phyloP scores from a whole-genome alignment of 1,140 invertebrate species.

The Polypedilum vanderplanki region DNA sequence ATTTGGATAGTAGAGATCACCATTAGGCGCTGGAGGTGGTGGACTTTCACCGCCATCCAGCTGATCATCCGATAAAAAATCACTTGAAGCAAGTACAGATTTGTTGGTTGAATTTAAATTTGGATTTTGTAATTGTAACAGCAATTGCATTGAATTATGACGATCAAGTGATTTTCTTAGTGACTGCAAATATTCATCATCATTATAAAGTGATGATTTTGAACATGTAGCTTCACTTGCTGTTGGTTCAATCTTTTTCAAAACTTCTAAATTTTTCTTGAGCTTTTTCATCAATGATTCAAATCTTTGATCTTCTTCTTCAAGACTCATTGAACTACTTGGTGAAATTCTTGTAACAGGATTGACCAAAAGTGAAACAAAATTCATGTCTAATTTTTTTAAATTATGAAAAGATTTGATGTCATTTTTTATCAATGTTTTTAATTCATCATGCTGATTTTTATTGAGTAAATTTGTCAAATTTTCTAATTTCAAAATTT shows the following conservation, averaged over 20 bases:
- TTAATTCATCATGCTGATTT: constrained; percentile 35
- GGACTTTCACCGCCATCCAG: constrained; percentile 49
- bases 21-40: constrained; percentile 67
- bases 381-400: constrained; percentile 39
- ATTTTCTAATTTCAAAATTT: constrained; percentile 42
- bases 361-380: constrained; percentile 39
- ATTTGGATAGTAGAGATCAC: constrained; percentile 35
- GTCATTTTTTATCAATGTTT: constrained; percentile 36
- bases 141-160: constrained; percentile 42
- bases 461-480: constrained; percentile 35
- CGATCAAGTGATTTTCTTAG: constrained; percentile 39
- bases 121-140: constrained; percentile 42
- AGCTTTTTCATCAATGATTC: constrained; percentile 39
- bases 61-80: constrained; percentile 33
- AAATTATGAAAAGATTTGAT: constrained; percentile 39
- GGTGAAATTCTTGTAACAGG: constrained; percentile 32
- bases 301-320: constrained; percentile 33
- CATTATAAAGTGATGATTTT: constrained; percentile 35
- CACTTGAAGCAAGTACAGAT: constrained; percentile 31
- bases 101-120: constrained; percentile 33
- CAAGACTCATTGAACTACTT: neutral
- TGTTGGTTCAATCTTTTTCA: constrained; percentile 39
- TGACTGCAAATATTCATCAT: constrained; percentile 42
- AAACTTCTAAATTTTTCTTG: constrained; percentile 39
- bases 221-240: neutral